Conservation (phyloP, 2,113 vertebrate species). For the Paradoxurus hermaphroditus region DNA sequence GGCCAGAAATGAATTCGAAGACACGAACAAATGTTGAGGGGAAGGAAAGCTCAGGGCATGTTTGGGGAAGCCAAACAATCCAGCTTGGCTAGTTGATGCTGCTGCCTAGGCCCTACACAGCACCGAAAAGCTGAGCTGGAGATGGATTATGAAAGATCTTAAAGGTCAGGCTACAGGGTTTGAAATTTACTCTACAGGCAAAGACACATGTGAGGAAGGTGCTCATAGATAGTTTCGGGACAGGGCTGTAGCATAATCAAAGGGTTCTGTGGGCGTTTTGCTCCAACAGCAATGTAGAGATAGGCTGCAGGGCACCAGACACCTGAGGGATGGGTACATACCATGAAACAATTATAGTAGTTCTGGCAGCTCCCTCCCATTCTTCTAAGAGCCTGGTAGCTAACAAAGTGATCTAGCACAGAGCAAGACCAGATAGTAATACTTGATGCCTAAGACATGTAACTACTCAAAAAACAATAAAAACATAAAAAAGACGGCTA, state of each 20-base stretch:
- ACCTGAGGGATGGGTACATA: neutral
- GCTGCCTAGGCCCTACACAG: neutral
- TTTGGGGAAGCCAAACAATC: neutral
- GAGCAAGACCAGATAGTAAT: neutral
- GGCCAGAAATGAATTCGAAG: neutral
- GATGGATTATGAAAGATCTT: neutral
- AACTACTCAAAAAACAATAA: neutral
- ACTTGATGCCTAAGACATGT: neutral
- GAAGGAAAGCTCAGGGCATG: neutral
- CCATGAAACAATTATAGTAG: neutral
- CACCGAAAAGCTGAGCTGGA: neutral
- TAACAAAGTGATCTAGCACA: neutral
- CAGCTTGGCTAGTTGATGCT: neutral
- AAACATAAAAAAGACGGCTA: neutral
- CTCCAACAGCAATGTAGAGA: neutral
- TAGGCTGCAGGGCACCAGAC: neutral
- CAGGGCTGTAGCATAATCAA: neutral
- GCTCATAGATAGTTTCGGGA: neutral
- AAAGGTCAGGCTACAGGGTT: neutral
- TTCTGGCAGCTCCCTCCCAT: neutral
- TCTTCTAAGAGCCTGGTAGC: neutral
- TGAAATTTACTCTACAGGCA: neutral
- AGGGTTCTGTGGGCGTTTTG: neutral
- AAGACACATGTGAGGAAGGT: neutral
- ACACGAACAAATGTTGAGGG: neutral